A percentile compares a stretch with the other conserved stretches of the same genome.
phyloP scores from a whole-genome alignment of 92 coral and sea anemone species.

The Paragorgia papillata region DNA sequence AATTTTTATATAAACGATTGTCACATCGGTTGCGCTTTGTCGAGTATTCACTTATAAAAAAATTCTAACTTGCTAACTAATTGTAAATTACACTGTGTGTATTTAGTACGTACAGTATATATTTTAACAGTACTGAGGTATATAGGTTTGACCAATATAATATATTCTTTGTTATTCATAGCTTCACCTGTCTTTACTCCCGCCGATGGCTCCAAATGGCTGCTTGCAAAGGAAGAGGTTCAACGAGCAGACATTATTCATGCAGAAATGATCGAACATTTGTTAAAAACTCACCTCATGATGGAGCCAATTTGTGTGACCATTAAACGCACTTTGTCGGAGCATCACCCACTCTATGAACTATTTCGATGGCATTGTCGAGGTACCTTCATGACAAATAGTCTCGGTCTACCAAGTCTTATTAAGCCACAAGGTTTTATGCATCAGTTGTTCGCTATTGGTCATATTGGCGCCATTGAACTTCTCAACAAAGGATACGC shows the following conservation, averaged over 20 bases:
- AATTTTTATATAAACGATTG: too few relatives aligned
- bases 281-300: constrained; percentile 60
- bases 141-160: too few relatives aligned
- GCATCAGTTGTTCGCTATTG: constrained; percentile 57
- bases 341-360: constrained; percentile 59
- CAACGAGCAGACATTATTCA: constrained; percentile 59
- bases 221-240: constrained; percentile 60
- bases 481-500: constrained; percentile 40
- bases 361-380: constrained; percentile 72
- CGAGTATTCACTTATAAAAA: too few relatives aligned
- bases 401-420: constrained; percentile 57
- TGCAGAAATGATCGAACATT: constrained; percentile 60
- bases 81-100: too few relatives aligned
- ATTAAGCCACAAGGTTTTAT: background rate
- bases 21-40: too few relatives aligned
- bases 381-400: constrained; percentile 55
- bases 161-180: too few relatives aligned
- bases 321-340: constrained; percentile 56
- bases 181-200: constrained; percentile 64
- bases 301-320: constrained; percentile 68
- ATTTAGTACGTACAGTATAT: too few relatives aligned
- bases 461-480: constrained; percentile 50
- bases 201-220: constrained; percentile 48
- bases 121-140: too few relatives aligned
- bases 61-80: too few relatives aligned